These are phyloP conservation scores for Drosophila mayri DNA, from an alignment of 1,140 invertebrate species.

Conservation along the genomic window DNA sequence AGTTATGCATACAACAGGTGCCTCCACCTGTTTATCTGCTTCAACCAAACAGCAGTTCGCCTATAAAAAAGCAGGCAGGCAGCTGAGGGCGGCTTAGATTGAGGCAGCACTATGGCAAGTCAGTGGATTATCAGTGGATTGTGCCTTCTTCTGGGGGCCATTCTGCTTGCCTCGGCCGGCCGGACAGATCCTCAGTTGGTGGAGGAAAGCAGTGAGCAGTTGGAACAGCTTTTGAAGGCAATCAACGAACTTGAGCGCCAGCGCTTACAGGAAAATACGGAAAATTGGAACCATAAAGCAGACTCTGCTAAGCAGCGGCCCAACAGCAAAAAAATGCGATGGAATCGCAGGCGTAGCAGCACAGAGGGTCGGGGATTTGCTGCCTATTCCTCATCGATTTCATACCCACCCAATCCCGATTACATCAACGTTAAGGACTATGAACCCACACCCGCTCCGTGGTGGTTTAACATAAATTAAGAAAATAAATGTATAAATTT, in stretches of 20 bases:
- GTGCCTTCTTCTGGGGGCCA: neutral
- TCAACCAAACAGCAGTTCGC: neutral
- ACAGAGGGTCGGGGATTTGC: neutral
- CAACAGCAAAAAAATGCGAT: slow-evolving; percentile 57
- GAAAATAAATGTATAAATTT: neutral
- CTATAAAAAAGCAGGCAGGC: slow-evolving; percentile 20
- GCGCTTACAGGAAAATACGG: slow-evolving; percentile 5
- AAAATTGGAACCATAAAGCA: neutral
- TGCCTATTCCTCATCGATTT: neutral
- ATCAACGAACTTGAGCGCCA: slow-evolving; percentile 57
- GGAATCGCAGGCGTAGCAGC: slow-evolving; percentile 33
- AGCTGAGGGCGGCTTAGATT: neutral
- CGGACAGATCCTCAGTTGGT: neutral
- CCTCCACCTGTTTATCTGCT: neutral
- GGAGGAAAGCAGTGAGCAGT: slow-evolving; percentile 9
- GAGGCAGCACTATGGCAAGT: slow-evolving; percentile 13
- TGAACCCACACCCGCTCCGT: neutral
- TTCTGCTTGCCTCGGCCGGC: neutral
- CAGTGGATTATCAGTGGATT: slow-evolving; percentile 3
- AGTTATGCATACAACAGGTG: neutral
- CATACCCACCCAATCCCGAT: slow-evolving; percentile 20
- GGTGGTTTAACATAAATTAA: slow-evolving; percentile 50
- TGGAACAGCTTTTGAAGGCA: slow-evolving; percentile 29
- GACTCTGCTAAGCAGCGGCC: slow-evolving; percentile 18
- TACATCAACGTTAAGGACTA: slow-evolving; percentile 51